phyloP scores from a whole-genome alignment of 2,888 invertebrate species.

The Xanthia togata region DNA sequence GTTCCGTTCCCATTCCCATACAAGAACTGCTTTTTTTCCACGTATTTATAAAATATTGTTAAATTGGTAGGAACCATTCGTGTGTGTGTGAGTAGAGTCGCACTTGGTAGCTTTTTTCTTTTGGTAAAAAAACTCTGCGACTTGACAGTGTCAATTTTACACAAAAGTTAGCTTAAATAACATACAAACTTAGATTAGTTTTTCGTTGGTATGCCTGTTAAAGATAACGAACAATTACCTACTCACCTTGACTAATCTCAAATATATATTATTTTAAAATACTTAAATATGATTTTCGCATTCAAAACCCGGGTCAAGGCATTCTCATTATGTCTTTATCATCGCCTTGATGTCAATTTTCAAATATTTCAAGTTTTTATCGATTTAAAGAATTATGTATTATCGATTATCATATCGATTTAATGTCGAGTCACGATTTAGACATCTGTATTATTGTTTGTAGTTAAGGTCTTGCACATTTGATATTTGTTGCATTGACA shows the following conservation, averaged over 20 bases:
- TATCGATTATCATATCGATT: constrained; percentile 68
- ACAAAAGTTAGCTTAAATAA: neutral
- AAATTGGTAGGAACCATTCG: no score
- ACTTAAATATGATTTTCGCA: constrained; percentile 62
- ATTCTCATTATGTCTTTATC: constrained; percentile 62
- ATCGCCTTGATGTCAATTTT: constrained; percentile 74
- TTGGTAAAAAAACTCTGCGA: neutral
- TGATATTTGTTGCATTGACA: constrained; percentile 40
- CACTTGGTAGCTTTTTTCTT: neutral
- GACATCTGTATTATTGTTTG: constrained; percentile 63
- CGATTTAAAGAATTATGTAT: constrained; percentile 61
- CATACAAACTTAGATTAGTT: neutral
- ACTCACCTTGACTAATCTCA: constrained; percentile 64
- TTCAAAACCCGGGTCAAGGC: constrained; percentile 71
- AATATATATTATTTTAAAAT: constrained; percentile 57
- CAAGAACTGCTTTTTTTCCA: no score
- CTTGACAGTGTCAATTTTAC: neutral
- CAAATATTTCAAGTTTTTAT: constrained; percentile 71
- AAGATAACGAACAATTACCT: constrained; percentile 52
- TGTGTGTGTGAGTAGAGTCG: no score
- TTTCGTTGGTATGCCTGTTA: constrained; percentile 12
- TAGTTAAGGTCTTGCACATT: constrained; percentile 53
- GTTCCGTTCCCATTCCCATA: no score
- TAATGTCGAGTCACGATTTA: constrained; percentile 66
- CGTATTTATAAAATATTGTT: no score